Evolutionary conservation across 2,888 invertebrate species (phyloP), one percentile per base, ranked within the genome.

Genomic region (Agonopterix heracliana): DNA sequence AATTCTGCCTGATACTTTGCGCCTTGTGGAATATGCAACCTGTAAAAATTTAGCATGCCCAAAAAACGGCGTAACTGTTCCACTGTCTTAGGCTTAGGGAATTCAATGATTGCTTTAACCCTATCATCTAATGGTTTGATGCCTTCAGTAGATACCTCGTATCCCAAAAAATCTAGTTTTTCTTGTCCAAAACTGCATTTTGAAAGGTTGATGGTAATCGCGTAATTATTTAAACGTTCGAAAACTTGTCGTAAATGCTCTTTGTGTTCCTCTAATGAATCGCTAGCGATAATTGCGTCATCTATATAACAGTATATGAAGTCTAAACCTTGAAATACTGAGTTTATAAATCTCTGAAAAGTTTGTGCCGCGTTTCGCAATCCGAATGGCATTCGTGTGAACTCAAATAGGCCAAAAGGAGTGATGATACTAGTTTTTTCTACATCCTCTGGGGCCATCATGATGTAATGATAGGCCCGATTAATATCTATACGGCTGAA

Each of bases 401-500:
- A 71, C 49, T 76, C 72, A 42, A 55, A 72, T 0, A 69, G 48
- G 0, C 72, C 70, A 48, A 69, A 68, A 0, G 69, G 68, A 1
- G 74, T 73, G 1, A 56, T 66, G 1, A 73, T 61, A 0, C 71
- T 77, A 0, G 78, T 78, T 53, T 82, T 78, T 0, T 51, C 58
- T 7, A 74, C 56, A 55, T 76, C 75, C 4, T 57, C 63, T 8
- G 49, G 41, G 0, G 54, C 54, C 0, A 80, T 61, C 1, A 69
- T 67, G n/a, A 82, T 73, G 36, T 68, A 71, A 47, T 72, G 63
- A 48, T 68, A 79, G 0, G 74, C 75, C 12, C 60, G 47, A 4
- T 56, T 54, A 13, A 78, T 55, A 55, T 78, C 74, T 3, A 77
- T 53, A 5, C 47, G 54, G 0, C 61, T 57, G 50, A 71, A 71